Percentiles rank a stretch among this genome's conserved stretches.
Evolutionary conservation across 2,113 vertebrate genomes (phyloP).

Genomic region (Elephantulus edwardii): DNA sequence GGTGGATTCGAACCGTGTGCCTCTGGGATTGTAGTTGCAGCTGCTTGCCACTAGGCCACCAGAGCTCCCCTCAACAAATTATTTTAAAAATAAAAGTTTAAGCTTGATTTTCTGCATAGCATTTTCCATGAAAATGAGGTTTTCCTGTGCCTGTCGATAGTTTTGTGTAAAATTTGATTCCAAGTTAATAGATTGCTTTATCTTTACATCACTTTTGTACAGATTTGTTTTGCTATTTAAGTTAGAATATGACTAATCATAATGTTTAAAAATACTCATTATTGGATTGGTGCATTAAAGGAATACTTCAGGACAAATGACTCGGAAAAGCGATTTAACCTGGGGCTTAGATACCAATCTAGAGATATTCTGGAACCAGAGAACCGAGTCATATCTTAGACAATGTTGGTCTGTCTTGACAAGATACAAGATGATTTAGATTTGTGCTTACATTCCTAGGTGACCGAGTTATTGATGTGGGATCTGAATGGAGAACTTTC

Average conservation of each 20-base stretch:
- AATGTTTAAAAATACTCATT: slow-evolving; percentile 1
- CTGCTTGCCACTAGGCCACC: too few species aligned
- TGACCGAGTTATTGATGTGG: slow-evolving; percentile 97
- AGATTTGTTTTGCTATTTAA: slow-evolving; percentile 32
- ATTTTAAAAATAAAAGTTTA: neutral
- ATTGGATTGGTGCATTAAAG: neutral
- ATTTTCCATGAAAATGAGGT: neutral
- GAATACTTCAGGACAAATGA: neutral
- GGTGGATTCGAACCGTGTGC: too few species aligned
- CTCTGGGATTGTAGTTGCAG: too few species aligned
- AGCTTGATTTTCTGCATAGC: slow-evolving; percentile 19
- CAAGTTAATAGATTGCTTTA: slow-evolving; percentile 20
- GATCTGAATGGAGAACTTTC: slow-evolving; percentile 99
- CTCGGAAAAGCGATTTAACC: neutral
- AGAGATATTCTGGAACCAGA: slow-evolving; percentile 20
- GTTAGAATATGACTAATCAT: slow-evolving; percentile 12
- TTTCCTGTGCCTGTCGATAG: neutral
- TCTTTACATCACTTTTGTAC: slow-evolving; percentile 4
- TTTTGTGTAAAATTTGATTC: slow-evolving; percentile 42
- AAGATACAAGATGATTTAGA: neutral
- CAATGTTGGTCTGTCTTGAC: neutral
- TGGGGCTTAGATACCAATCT: neutral
- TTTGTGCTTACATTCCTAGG: slow-evolving; percentile 83
- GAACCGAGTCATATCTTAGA: neutral
- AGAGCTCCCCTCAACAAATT: slow-evolving; percentile 5